Percentiles rank a stretch among this genome's conserved stretches.
Conservation (phyloP, 1,140 invertebrate species). For the Arion vulgaris region DNA sequence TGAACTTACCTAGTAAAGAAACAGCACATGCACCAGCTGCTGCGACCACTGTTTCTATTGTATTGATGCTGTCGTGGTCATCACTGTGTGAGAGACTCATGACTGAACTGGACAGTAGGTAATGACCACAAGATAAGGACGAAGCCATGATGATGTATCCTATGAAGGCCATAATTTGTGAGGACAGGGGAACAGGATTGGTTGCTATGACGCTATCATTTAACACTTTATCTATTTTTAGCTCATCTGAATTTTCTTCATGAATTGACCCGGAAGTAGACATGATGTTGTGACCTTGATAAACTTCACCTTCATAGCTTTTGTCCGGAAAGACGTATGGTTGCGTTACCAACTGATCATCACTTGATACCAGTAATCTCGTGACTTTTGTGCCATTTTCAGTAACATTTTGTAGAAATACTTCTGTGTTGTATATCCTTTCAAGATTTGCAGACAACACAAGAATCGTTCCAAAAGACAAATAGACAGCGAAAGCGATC, state of each 20-base stretch:
- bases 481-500: not conserved
- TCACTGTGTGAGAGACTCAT: not conserved
- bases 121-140: not conserved
- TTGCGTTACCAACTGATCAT: not conserved
- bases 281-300: not conserved
- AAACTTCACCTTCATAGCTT: not conserved
- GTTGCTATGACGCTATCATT: not conserved
- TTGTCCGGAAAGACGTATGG: not conserved
- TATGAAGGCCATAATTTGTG: not conserved
- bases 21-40: not conserved
- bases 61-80: not conserved
- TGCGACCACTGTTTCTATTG: not conserved
- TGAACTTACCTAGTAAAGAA: slow-evolving; percentile 21
- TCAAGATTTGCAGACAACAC: not conserved
- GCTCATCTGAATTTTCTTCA: not conserved
- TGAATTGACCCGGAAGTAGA: not conserved
- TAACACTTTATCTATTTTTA: not conserved
- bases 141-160: slow-evolving; percentile 17
- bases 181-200: not conserved
- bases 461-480: not conserved
- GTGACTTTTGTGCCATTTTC: not conserved
- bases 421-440: not conserved
- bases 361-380: not conserved
- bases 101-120: not conserved
- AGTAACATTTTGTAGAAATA: not conserved